A percentile compares a stretch with the other conserved stretches of the same genome.
phyloP scores from a whole-genome alignment of 2,888 invertebrate genomes.

The Chaitophorus viminalis region DNA sequence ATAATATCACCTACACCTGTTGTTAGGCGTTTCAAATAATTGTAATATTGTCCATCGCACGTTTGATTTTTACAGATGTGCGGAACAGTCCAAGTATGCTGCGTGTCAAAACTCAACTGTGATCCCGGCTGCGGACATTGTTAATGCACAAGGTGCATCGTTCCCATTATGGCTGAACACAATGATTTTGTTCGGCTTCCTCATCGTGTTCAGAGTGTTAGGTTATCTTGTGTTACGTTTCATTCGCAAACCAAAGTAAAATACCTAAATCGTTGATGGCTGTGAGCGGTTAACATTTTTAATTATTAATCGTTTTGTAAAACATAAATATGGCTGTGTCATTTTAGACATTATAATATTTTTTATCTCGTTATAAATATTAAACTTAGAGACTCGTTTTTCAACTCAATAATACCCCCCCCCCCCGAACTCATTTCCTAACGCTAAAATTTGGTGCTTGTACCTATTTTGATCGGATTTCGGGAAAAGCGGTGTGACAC shows the following conservation, averaged over 20 bases:
- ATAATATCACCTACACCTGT: too few relatives aligned
- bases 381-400: constrained; percentile 61
- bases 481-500: constrained; percentile 58
- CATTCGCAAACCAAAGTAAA: constrained; percentile 74
- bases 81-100: constrained; percentile 73
- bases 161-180: constrained; percentile 80
- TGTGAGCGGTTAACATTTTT: constrained; percentile 59
- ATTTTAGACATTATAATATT: constrained; percentile 63
- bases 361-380: constrained; percentile 62
- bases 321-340: constrained; percentile 64
- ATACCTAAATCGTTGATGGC: constrained; percentile 43
- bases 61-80: constrained; percentile 70
- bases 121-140: constrained; percentile 76
- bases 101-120: constrained; percentile 70
- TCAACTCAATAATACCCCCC: constrained; percentile 52
- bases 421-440: constrained; percentile 60
- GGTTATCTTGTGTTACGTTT: constrained; percentile 80
- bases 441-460: constrained; percentile 60
- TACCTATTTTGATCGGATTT: constrained; percentile 60
- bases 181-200: constrained; percentile 76
- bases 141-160: constrained; percentile 75
- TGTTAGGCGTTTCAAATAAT: not conserved
- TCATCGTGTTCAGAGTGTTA: constrained; percentile 76
- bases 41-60: not conserved
- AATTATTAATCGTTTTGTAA: constrained; percentile 60